Conservation (phyloP, 92 coral and sea anemone species). For the Phymanthus crucifer region DNA sequence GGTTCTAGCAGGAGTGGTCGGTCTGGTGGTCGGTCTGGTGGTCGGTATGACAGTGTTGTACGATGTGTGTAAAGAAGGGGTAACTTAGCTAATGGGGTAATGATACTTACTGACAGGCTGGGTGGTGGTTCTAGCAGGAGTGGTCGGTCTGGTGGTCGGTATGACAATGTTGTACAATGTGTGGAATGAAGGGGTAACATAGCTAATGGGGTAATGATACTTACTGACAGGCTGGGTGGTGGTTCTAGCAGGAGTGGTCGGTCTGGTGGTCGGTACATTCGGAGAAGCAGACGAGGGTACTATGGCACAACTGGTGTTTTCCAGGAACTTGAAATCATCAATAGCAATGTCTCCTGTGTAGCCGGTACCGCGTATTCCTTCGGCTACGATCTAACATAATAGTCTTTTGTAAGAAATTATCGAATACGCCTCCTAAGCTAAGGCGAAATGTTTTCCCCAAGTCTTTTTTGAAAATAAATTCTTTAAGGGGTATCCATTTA, state of each 20-base stretch:
- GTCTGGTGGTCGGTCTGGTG: constrained; percentile 43
- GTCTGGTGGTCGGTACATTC: constrained; percentile 18
- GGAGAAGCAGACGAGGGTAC: constrained; percentile 76
- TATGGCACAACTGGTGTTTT: constrained; percentile 59
- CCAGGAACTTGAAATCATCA: constrained; percentile 78
- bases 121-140: constrained; percentile 45
- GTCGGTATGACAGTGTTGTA: too few species aligned
- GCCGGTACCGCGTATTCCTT: constrained; percentile 76
- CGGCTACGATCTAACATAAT: constrained; percentile 65
- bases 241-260: constrained; percentile 28
- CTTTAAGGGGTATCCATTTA: too few species aligned
- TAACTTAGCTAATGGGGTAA: too few species aligned
- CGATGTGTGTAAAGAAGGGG: too few species aligned
- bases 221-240: constrained; percentile 72
- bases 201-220: constrained; percentile 17
- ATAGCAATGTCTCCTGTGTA: constrained; percentile 87
- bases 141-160: constrained; percentile 45
- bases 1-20: constrained; percentile 43
- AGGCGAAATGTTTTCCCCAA: too few species aligned
- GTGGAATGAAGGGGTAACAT: too few species aligned
- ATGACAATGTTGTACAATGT: too few species aligned
- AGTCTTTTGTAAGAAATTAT: background rate
- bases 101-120: constrained; percentile 72
- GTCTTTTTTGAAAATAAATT: too few species aligned
- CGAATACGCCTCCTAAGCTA: background rate